phyloP scores from a whole-genome alignment of 1,140 invertebrate genomes.

The Drosophila navojoa region DNA sequence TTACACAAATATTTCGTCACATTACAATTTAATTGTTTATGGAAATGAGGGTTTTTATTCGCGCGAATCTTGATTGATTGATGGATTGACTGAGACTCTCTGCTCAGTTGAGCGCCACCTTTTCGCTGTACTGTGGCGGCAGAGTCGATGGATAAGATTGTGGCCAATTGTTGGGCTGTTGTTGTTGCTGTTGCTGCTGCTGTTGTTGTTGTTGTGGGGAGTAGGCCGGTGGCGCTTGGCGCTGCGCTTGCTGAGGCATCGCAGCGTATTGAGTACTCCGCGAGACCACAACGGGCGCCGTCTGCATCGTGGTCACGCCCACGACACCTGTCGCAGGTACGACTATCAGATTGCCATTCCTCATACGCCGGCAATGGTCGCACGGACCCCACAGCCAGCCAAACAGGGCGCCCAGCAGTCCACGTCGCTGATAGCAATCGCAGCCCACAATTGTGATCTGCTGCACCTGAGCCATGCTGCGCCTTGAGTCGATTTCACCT shows the following conservation, averaged over 20 bases:
- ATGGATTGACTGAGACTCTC: no score
- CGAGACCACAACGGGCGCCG: constrained; percentile 16
- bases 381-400: constrained; percentile 62
- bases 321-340: constrained; percentile 33
- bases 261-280: constrained; percentile 14
- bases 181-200: neutral
- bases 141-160: constrained; percentile 18
- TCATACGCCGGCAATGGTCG: constrained; percentile 50
- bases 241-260: neutral
- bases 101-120: neutral
- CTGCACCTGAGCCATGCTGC: constrained; percentile 24
- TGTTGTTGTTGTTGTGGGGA: constrained; percentile 19
- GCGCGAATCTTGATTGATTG: no score
- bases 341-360: constrained; percentile 49
- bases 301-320: neutral
- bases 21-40: neutral
- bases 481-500: neutral
- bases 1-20: neutral
- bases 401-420: constrained; percentile 23
- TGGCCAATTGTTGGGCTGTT: constrained; percentile 21
- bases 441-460: constrained; percentile 32
- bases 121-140: constrained; percentile 58
- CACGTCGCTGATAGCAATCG: constrained; percentile 56
- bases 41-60: neutral
- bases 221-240: neutral